Evolutionary conservation across 1,140 invertebrate genomes (phyloP), one percentile per base, ranked within the genome.

Genomic region (Latrodectus geometricus): DNA sequence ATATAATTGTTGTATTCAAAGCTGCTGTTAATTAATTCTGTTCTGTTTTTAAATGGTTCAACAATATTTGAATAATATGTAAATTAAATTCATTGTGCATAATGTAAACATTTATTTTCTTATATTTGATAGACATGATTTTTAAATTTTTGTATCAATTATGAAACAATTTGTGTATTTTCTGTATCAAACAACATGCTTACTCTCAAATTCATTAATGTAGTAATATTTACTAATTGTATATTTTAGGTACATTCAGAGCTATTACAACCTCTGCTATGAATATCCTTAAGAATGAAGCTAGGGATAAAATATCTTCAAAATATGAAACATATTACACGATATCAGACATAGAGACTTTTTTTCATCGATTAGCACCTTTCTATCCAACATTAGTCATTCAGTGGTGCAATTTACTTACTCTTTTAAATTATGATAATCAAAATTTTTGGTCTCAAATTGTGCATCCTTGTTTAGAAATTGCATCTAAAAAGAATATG

Each of bases 401-500:
- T 76, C 93, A 95, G 61, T 96, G 95, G 94, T 93, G 93, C 74
- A 94, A 95, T 88, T 88, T 95, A n/a, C 92, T 95, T 87, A 94
- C 94, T 4, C 89, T 95, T 12, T 90, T 95, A 35, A 93, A 94
- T 86, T 94, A 93, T 89, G 93, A 94, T 83, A 92, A 94, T 82
- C 91, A 92, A 70, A 88, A 88, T 0, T 94, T 94, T 89, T 95
- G 95, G 95, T 92, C 92, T 3, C 90, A 91, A n/a, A 90, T 94
- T 50, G 90, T 94, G 70, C 91, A 91, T 54, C 89, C 66, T 54
- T 48, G 88, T 88, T 76, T 91, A 54, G 90, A 91, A 88, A 89
- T n/a, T 21, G 23, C n/a, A 52, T 21, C 49, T 69, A 20, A 84
- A 23, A 90, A 87, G 88, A 69, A 89, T 89, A 80, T 89, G 49